Percentiles rank a stretch among this genome's conserved stretches.
Evolutionary conservation across 2,113 vertebrate species (phyloP).

Genomic region (Helogale parvula): DNA sequence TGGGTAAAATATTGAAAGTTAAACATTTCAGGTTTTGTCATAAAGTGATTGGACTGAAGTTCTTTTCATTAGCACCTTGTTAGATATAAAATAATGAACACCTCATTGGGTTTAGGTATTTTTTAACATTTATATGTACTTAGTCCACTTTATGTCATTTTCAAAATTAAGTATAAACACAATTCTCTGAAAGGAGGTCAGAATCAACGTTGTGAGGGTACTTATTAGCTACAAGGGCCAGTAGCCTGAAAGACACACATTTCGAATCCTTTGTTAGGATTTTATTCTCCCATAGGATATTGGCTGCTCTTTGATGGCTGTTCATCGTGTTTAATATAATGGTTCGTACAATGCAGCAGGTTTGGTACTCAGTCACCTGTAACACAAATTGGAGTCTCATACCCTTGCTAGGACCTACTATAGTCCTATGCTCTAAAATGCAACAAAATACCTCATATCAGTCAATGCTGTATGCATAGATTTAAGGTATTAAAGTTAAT

Average conservation of each 20-base stretch:
- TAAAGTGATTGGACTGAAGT: neutral
- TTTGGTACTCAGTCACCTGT: neutral
- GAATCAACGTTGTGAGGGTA: neutral
- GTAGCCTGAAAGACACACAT: neutral
- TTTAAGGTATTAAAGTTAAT: neutral
- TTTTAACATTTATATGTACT: neutral
- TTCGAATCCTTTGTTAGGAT: neutral
- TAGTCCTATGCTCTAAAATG: neutral
- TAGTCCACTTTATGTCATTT: neutral
- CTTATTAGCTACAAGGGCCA: neutral
- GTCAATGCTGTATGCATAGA: neutral
- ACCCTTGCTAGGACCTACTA: neutral
- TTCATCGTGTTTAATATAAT: neutral
- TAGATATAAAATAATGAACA: constrained; percentile 18
- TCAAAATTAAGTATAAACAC: constrained; percentile 14
- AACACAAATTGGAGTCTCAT: neutral
- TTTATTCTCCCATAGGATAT: neutral
- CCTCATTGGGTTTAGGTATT: neutral
- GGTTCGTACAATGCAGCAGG: neutral
- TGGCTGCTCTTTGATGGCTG: neutral
- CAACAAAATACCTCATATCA: neutral
- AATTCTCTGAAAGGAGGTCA: neutral
- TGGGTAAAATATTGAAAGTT: neutral
- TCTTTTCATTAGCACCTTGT: neutral
- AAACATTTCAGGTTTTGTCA: constrained; percentile 20